Evolutionary conservation across 2,888 invertebrate genomes (phyloP).

Genomic region (Perizoma affinitatum): DNA sequence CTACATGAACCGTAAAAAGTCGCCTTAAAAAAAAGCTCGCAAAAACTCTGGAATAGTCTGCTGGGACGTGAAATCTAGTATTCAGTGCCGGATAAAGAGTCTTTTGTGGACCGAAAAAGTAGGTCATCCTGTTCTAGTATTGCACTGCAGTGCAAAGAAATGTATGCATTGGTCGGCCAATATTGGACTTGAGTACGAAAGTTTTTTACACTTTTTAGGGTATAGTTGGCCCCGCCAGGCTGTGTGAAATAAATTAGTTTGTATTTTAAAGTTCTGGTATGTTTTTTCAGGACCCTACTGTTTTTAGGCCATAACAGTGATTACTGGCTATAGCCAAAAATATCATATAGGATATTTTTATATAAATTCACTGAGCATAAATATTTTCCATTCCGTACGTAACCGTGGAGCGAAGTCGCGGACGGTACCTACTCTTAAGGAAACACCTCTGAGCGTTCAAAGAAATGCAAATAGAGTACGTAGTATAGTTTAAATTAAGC

Average conservation of each 20-base stretch:
- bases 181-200: slow-evolving; percentile 23
- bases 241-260: neutral
- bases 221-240: neutral
- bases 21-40: slow-evolving; percentile 43
- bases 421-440: no score
- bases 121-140: slow-evolving; percentile 66
- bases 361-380: no score
- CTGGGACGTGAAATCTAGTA: slow-evolving; percentile 60
- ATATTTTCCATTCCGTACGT: no score
- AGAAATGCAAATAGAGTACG: no score
- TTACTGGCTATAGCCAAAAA: no score
- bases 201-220: slow-evolving; percentile 10
- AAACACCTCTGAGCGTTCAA: no score
- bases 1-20: slow-evolving; percentile 6
- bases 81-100: slow-evolving; percentile 65
- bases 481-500: no score
- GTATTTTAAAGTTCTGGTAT: no score
- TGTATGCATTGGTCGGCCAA: slow-evolving; percentile 26
- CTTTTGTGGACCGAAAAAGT: slow-evolving; percentile 68
- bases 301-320: no score
- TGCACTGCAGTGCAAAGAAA: slow-evolving; percentile 52
- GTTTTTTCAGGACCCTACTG: no score
- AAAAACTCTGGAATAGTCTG: slow-evolving; percentile 41
- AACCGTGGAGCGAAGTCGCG: no score
- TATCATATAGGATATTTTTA: no score